Conservation (phyloP, 2,888 invertebrate genomes). For the Ormia ochracea region DNA sequence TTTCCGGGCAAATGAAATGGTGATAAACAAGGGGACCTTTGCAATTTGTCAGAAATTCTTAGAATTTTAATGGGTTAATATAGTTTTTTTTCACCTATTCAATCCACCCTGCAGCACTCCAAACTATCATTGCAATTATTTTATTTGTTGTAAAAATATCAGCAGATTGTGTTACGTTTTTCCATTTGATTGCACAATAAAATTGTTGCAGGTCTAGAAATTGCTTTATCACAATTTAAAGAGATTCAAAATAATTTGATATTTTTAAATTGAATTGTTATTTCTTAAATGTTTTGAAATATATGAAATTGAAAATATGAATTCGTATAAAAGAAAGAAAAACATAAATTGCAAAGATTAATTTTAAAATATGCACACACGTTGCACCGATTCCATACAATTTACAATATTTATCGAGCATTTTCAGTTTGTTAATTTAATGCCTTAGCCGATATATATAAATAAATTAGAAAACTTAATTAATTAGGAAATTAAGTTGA, state of each 20-base stretch:
- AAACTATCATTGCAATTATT: conserved; percentile 27
- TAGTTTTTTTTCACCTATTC: not conserved
- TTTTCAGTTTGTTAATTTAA: too few relatives aligned
- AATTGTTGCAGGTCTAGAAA: conserved; percentile 27
- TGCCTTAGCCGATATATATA: too few relatives aligned
- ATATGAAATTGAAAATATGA: conserved; percentile 10
- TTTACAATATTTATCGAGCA: too few relatives aligned
- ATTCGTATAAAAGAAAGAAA: too few relatives aligned
- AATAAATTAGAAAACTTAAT: too few relatives aligned
- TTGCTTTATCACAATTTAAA: conserved; percentile 34
- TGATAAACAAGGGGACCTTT: not conserved
- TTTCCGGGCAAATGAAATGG: not conserved
- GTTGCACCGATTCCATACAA: too few relatives aligned
- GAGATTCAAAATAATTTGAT: not conserved
- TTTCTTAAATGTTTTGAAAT: not conserved
- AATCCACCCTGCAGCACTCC: not conserved
- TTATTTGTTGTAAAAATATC: conserved; percentile 22
- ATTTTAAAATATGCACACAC: too few relatives aligned
- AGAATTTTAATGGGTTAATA: conserved; percentile 20
- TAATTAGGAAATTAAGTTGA: too few relatives aligned
- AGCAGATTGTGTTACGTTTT: conserved; percentile 23
- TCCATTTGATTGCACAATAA: not conserved
- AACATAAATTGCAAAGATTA: not conserved
- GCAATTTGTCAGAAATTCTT: not conserved
- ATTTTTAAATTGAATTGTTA: conserved; percentile 8